phyloP scores from a whole-genome alignment of 2,888 invertebrate species.

The Didymodactylos carnosus region DNA sequence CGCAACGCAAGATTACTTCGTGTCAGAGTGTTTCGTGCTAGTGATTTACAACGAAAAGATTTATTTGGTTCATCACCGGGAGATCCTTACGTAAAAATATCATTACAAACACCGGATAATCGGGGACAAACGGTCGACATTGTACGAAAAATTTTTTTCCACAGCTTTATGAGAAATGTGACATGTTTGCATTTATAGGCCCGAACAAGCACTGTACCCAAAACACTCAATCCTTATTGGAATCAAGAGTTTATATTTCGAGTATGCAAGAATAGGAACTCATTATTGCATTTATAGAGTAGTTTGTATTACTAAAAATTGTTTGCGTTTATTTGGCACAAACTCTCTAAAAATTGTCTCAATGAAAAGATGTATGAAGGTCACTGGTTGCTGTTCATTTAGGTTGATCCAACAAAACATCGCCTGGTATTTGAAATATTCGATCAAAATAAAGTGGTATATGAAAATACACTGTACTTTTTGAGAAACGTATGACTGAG shows the following conservation, averaged over 20 bases:
- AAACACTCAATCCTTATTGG: background rate
- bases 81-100: constrained; percentile 90
- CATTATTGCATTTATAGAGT: too few relatives aligned
- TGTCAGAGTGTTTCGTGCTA: background rate
- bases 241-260: background rate
- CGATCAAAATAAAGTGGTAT: background rate
- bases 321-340: too few relatives aligned
- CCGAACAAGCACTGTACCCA: background rate
- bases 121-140: constrained; percentile 36
- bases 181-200: too few relatives aligned
- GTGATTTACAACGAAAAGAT: background rate
- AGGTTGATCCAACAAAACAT: background rate
- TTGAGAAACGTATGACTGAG: background rate
- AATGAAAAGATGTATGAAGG: too few relatives aligned
- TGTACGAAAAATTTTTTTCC: too few relatives aligned
- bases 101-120: constrained; percentile 45
- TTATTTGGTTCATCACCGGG: background rate
- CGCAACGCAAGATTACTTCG: background rate
- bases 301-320: too few relatives aligned
- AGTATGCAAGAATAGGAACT: background rate
- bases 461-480: too few relatives aligned
- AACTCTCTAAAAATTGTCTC: too few relatives aligned
- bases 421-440: background rate
- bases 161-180: too few relatives aligned
- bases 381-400: too few relatives aligned